These are phyloP conservation scores for Apogon talboti DNA, from an alignment of 2,797 vertebrate genomes.

Conservation along the genomic window DNA sequence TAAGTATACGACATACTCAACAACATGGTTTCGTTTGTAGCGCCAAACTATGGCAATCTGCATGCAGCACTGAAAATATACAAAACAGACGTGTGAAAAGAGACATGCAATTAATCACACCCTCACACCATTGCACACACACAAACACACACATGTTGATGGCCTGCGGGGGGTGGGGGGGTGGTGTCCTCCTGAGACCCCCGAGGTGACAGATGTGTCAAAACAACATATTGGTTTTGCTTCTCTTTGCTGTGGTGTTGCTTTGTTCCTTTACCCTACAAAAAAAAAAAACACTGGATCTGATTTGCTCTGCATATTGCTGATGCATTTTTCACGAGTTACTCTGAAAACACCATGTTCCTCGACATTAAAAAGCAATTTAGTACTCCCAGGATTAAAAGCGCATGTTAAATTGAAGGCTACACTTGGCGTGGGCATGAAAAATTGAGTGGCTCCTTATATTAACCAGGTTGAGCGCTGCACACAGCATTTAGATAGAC, in stretches of 20 bases:
- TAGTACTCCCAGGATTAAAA: conserved; percentile 96
- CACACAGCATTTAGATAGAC: conserved; percentile 77
- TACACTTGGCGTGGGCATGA: conserved; percentile 95
- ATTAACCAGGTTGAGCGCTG: conserved; percentile 86
- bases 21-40: conserved; percentile 1
- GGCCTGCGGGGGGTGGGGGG: conserved; percentile 49
- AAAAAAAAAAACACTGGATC: conserved; percentile 45
- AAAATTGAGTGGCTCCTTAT: conserved; percentile 95
- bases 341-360: conserved; percentile 92
- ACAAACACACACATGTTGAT: conserved; percentile 43
- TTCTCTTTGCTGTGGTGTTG: conserved; percentile 68
- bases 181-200: conserved; percentile 63
- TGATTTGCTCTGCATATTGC: conserved; percentile 71
- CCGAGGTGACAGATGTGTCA: conserved; percentile 76
- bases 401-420: conserved; percentile 98
- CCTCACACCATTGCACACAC: conserved; percentile 25
- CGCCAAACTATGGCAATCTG: conserved; percentile 15
- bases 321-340: conserved; percentile 91
- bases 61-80: conserved; percentile 33
- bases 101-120: conserved; percentile 62
- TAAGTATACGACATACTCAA: conserved; percentile 11
- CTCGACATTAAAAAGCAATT: conserved; percentile 97
- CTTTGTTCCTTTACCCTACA: conserved; percentile 70
- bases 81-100: conserved; percentile 30
- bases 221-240: conserved; percentile 80